Conservation (phyloP, 2,888 invertebrate species). For the Pristionchus mayeri region DNA sequence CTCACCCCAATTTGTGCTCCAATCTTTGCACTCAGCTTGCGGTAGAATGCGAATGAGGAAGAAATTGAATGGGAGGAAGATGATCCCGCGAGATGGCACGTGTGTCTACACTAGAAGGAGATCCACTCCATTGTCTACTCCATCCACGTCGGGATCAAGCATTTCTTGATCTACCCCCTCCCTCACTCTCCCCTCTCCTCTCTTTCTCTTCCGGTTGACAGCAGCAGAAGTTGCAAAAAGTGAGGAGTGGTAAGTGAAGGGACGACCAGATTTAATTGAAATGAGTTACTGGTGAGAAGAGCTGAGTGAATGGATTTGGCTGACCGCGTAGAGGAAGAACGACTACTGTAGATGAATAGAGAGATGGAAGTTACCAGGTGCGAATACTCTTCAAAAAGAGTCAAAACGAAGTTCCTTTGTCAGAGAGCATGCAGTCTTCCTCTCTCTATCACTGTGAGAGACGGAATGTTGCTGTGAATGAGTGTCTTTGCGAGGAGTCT, state of each 20-base stretch:
- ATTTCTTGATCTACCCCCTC: neutral
- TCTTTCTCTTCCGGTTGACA: constrained; percentile 14
- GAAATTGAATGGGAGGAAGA: neutral
- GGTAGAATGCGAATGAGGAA: neutral
- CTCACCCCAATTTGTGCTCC: constrained; percentile 9
- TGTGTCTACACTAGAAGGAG: neutral
- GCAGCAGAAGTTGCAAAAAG: constrained; percentile 8
- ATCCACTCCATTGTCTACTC: neutral
- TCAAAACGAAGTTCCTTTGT: neutral
- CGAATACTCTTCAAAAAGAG: neutral
- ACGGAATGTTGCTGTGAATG: neutral
- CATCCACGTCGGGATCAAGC: constrained; percentile 9
- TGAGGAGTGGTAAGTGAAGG: neutral
- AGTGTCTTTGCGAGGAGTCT: neutral
- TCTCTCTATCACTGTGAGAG: neutral
- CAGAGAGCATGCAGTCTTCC: neutral
- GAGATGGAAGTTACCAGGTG: neutral
- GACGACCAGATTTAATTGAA: constrained; percentile 18
- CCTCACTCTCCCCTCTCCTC: neutral
- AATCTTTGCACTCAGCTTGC: neutral
- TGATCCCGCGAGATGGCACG: neutral
- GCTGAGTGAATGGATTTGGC: neutral
- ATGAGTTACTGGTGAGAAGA: neutral
- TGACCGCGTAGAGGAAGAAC: neutral
- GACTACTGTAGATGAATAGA: constrained; percentile 16